Conservation (phyloP, 2,888 invertebrate genomes). For the Lepidochitona cinerea region DNA sequence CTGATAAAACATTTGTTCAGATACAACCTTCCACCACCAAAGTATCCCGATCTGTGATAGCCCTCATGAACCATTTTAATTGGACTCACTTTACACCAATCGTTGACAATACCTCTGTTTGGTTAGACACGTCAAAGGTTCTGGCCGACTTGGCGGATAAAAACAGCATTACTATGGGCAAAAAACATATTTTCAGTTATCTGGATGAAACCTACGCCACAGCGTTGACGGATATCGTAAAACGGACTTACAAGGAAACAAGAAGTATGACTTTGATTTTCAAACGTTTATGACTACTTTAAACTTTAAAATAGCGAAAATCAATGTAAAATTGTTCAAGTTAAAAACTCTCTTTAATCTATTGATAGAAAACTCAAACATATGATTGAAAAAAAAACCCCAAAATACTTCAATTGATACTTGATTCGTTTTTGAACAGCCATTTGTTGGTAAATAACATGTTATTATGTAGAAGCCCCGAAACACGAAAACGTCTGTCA, state of each 20-base stretch:
- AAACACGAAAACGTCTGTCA: too few relatives aligned
- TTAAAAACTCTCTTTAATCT: too few relatives aligned
- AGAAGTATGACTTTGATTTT: not conserved
- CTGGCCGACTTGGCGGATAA: conserved; percentile 73
- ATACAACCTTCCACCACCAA: conserved; percentile 92
- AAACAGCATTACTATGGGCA: not conserved
- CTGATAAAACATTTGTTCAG: conserved; percentile 82
- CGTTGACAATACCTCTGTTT: conserved; percentile 75
- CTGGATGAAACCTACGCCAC: not conserved
- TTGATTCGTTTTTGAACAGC: too few relatives aligned
- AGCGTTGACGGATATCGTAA: not conserved
- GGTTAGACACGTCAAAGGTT: conserved; percentile 77
- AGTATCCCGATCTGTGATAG: conserved; percentile 91
- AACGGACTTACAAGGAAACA: not conserved
- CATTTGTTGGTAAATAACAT: too few relatives aligned
- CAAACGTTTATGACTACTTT: too few relatives aligned
- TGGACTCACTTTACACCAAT: conserved; percentile 90
- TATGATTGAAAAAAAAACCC: too few relatives aligned
- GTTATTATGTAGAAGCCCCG: too few relatives aligned
- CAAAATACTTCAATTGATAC: too few relatives aligned
- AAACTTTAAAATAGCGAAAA: too few relatives aligned
- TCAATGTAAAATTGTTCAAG: too few relatives aligned
- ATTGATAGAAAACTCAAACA: too few relatives aligned
- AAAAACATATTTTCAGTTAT: not conserved
- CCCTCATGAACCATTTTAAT: conserved; percentile 85